Percentiles rank a stretch among this genome's conserved stretches.
Conservation (phyloP, 2,888 invertebrate genomes). For the Hedychridium roseum region DNA sequence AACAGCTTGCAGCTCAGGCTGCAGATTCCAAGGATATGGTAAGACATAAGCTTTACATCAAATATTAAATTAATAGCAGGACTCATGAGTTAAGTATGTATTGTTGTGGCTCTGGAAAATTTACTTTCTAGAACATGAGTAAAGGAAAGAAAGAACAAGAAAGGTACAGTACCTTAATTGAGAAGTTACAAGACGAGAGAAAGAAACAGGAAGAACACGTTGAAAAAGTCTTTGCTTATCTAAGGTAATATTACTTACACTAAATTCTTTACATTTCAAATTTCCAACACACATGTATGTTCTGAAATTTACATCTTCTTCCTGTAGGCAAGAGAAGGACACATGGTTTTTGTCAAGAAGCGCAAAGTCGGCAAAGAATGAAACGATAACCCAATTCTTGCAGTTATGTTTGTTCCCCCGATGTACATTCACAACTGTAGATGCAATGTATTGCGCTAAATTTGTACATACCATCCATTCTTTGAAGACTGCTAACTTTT, state of each 20-base stretch:
- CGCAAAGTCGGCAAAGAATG: constrained; percentile 91
- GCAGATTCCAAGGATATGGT: constrained; percentile 70
- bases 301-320: constrained; percentile 62
- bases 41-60: constrained; percentile 24
- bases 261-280: not conserved
- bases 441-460: constrained; percentile 96
- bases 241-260: constrained; percentile 39
- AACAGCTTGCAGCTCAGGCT: constrained; percentile 72
- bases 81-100: constrained; percentile 2
- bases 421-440: constrained; percentile 94
- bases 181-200: constrained; percentile 93
- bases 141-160: constrained; percentile 96
- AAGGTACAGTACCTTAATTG: constrained; percentile 84
- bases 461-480: constrained; percentile 96
- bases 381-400: constrained; percentile 94
- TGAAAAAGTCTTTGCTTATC: constrained; percentile 76
- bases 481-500: constrained; percentile 95
- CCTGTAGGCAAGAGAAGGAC: constrained; percentile 79
- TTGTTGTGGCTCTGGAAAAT: not conserved
- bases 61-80: not conserved
- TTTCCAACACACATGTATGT: not conserved
- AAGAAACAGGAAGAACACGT: constrained; percentile 95
- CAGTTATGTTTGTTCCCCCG: constrained; percentile 97
- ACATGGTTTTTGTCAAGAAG: constrained; percentile 87
- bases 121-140: constrained; percentile 68